Evolutionary conservation across 2,888 invertebrate genomes (phyloP), one percentile per base, ranked within the genome.

Genomic region (Lypha dubia): DNA sequence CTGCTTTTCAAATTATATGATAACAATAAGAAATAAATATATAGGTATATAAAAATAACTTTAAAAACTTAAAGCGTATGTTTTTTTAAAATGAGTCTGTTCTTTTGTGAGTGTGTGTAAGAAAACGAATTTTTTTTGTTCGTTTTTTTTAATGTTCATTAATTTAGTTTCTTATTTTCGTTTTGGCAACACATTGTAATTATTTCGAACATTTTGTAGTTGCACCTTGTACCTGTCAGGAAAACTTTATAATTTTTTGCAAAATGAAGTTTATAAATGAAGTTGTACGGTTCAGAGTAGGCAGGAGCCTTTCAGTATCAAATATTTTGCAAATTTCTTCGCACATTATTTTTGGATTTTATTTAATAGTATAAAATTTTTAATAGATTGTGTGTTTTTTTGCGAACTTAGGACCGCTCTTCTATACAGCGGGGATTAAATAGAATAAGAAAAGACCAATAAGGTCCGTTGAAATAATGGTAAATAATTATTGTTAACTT

Each of bases 161-260:
- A 35, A 13, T n/a, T 22, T 49, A 28, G 5, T 46, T n/a, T 22
- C 3, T 35, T 32, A 1, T 56, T 44, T 58, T 73, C 28, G 28
- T 28, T 60, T 56, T 56, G 35, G 46, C 65, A 80, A 80, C 77
- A 80, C 73, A 60, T 51, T 62, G 53, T 81, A 75, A 81, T 81
- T 75, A 81, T 68, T 75, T 68, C 35, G 51, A 75, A 68, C 75
- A 70, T 70, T 74, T 46, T 74, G 35, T 68, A 70, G 3, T 51
- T 49, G 58, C 83, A 74, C 62, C 63, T 65, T 63, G 38, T 65
- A 71, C 70, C 79, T 83, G 83, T 62, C 73, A 83, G 22, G 62
- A 38, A 74, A 83, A 74, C 62, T 79, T 83, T 74, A 53, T 62
- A 62, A 62, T 71, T 82, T 49, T n/a, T 32, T 20, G n/a, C 28